Evolutionary conservation across 2,888 invertebrate species (phyloP).

Genomic region (Eupsilia transversa): DNA sequence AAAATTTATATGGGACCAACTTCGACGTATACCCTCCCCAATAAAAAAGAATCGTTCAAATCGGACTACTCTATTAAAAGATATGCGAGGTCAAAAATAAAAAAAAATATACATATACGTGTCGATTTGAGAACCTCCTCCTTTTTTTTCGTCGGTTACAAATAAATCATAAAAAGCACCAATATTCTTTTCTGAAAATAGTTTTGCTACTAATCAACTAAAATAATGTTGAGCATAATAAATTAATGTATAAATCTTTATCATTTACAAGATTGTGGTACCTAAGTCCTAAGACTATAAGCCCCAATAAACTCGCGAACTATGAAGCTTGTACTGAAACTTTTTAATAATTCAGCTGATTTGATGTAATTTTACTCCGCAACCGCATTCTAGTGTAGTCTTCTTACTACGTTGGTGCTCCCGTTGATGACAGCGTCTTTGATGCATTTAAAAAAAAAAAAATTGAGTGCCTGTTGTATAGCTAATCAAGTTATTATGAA

Average conservation of each 20-base stretch:
- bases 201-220: not conserved
- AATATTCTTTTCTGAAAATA: not conserved
- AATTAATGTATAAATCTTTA: slow-evolving; percentile 14
- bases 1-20: too few relatives aligned
- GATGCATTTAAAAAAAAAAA: too few relatives aligned
- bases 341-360: slow-evolving; percentile 86
- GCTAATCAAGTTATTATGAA: not conserved
- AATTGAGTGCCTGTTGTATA: not conserved
- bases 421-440: slow-evolving; percentile 61
- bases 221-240: slow-evolving; percentile 9
- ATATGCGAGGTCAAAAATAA: too few relatives aligned
- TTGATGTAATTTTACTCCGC: slow-evolving; percentile 84
- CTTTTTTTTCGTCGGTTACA: too few relatives aligned
- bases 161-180: not conserved
- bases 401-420: slow-evolving; percentile 65
- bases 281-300: slow-evolving; percentile 40
- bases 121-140: too few relatives aligned
- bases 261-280: slow-evolving; percentile 33
- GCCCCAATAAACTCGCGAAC: slow-evolving; percentile 59
- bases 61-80: too few relatives aligned
- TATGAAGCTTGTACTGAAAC: slow-evolving; percentile 66
- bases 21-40: too few relatives aligned
- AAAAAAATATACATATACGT: too few relatives aligned
- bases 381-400: slow-evolving; percentile 80
- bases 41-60: too few relatives aligned